Evolutionary conservation across 2,797 vertebrate genomes (phyloP).

Genomic region (Mus caroli): DNA sequence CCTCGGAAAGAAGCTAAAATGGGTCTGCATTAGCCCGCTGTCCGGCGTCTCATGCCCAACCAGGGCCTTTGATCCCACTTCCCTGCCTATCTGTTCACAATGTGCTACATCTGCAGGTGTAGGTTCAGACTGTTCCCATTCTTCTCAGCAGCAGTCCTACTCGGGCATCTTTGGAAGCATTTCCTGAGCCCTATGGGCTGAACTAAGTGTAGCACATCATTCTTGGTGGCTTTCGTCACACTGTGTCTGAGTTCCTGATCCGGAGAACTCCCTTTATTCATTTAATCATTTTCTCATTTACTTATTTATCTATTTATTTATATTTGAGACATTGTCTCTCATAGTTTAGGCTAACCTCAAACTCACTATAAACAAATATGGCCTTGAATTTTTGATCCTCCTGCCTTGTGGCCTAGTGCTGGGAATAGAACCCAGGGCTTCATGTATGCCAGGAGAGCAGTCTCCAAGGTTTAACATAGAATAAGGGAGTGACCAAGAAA

Average conservation of each 20-base stretch:
- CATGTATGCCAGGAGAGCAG: not conserved
- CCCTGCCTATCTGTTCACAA: not conserved
- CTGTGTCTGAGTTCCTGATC: not conserved
- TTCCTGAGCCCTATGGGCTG: not conserved
- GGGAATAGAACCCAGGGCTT: not conserved
- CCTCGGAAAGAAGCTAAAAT: not conserved
- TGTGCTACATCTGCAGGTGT: not conserved
- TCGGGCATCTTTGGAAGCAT: slow-evolving; percentile 34
- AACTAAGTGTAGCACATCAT: not conserved
- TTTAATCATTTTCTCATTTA: too few species aligned
- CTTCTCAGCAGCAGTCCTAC: not conserved
- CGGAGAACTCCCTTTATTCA: not conserved
- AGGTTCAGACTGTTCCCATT: not conserved
- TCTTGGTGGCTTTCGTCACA: not conserved
- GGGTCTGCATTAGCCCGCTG: not conserved
- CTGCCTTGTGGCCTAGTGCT: not conserved
- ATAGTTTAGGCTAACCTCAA: not conserved
- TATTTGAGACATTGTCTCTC: not conserved
- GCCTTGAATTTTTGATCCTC: not conserved
- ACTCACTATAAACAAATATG: not conserved
- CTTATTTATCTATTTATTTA: not conserved
- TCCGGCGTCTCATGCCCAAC: not conserved
- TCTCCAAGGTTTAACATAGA: slow-evolving; percentile 6
- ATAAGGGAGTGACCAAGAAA: not conserved
- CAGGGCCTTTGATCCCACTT: not conserved